Evolutionary conservation across 1,140 invertebrate species (phyloP).

Genomic region (Trichonephila clavipes): DNA sequence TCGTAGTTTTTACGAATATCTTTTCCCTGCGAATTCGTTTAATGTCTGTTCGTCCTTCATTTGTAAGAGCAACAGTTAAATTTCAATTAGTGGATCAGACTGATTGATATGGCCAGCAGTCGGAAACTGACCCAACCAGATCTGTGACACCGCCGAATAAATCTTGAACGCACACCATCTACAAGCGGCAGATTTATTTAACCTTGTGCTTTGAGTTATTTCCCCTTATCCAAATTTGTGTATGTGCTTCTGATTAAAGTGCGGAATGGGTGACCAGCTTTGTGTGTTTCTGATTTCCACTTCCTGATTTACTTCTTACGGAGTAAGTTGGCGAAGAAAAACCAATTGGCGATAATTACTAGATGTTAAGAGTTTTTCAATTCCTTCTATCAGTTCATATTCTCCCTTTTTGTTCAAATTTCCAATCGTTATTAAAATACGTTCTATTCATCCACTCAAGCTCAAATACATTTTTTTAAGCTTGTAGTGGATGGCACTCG

Average conservation of each 20-base stretch:
- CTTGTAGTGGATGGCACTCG: too few species aligned
- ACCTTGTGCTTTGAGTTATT: neutral
- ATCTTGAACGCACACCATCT: conserved; percentile 24
- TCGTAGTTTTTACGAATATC: neutral
- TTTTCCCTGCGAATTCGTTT: neutral
- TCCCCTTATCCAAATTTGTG: neutral
- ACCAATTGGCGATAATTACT: too few species aligned
- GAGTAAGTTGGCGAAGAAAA: neutral
- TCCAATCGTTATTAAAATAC: too few species aligned
- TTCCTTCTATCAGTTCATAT: too few species aligned
- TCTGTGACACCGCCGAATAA: conserved; percentile 43
- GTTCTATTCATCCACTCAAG: too few species aligned
- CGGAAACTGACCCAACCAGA: conserved; percentile 46
- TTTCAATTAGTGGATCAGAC: conserved; percentile 59
- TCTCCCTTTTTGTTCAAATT: too few species aligned
- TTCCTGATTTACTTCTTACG: neutral
- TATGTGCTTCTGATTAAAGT: conserved; percentile 14
- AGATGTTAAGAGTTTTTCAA: too few species aligned
- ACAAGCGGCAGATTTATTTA: conserved; percentile 19
- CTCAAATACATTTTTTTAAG: too few species aligned
- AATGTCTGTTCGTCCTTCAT: neutral
- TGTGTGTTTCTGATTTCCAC: neutral
- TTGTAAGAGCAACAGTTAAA: conserved; percentile 61
- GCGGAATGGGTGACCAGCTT: neutral
- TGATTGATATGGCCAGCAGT: conserved; percentile 51